These are phyloP conservation scores for Bombylius major DNA, from an alignment of 2,888 invertebrate genomes.

Conservation along the genomic window DNA sequence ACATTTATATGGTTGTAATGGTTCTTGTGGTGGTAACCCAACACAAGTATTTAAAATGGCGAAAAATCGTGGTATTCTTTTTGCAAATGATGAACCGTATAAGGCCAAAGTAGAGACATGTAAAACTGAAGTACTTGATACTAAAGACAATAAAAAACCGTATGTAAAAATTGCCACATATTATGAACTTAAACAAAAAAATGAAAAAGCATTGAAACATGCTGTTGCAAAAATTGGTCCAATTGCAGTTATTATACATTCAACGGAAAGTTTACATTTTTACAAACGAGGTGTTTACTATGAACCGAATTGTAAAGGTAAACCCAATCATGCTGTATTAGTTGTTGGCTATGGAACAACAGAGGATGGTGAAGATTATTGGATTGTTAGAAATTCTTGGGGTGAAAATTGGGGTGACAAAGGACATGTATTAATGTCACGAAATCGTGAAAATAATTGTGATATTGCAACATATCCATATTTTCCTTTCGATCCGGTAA, in stretches of 20 bases:
- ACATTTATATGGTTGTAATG: too few species aligned
- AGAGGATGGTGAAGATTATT: conserved; percentile 7
- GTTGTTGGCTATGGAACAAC: conserved; percentile 10
- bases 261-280: conserved; percentile 62
- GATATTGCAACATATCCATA: conserved; percentile 7
- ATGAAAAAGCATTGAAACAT: too few species aligned
- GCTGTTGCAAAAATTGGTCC: conserved; percentile 71
- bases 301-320: conserved; percentile 52
- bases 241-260: conserved; percentile 68
- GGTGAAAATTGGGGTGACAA: conserved; percentile 10
- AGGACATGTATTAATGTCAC: conserved; percentile 9
- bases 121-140: too few species aligned
- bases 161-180: too few species aligned
- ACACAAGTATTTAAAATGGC: too few species aligned
- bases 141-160: too few species aligned
- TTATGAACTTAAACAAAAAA: too few species aligned
- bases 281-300: conserved; percentile 62
- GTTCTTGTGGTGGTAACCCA: too few species aligned
- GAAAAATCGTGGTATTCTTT: too few species aligned
- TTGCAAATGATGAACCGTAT: too few species aligned
- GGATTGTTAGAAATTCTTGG: conserved; percentile 13
- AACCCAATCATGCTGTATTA: conserved; percentile 55
- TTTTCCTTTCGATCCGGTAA: conserved; percentile 24
- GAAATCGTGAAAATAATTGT: conserved; percentile 5
- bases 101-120: too few species aligned